phyloP scores from a whole-genome alignment of 2,888 invertebrate genomes.

The Ectobius pallidus region DNA sequence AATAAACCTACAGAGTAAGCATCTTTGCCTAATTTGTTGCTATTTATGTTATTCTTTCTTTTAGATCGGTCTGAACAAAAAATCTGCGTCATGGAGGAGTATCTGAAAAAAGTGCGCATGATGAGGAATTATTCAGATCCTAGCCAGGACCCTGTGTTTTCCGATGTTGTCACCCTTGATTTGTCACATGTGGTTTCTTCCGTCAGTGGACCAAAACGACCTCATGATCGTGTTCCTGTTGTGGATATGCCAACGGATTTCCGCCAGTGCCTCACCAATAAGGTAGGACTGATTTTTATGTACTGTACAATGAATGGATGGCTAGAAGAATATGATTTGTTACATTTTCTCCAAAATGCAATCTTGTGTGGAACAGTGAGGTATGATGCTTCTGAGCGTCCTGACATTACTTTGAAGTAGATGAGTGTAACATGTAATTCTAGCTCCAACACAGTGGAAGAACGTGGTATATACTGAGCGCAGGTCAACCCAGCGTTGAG shows the following conservation, averaged over 20 bases:
- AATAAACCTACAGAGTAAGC: no score
- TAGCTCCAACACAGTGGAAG: no score
- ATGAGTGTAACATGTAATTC: no score
- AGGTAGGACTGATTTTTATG: slow-evolving; percentile 64
- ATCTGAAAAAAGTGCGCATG: slow-evolving; percentile 81
- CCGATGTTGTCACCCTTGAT: slow-evolving; percentile 81
- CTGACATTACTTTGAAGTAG: no score
- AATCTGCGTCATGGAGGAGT: slow-evolving; percentile 78
- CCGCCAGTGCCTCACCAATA: slow-evolving; percentile 78
- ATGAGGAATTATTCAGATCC: slow-evolving; percentile 80
- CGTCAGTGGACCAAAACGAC: slow-evolving; percentile 95
- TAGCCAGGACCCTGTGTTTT: slow-evolving; percentile 79
- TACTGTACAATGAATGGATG: neutral
- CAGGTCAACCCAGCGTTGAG: no score
- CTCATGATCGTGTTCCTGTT: slow-evolving; percentile 94
- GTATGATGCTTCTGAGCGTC: no score
- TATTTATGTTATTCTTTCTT: no score
- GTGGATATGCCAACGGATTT: slow-evolving; percentile 91
- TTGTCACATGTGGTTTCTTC: slow-evolving; percentile 89
- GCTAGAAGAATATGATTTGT: neutral
- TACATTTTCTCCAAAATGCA: no score
- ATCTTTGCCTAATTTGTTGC: no score
- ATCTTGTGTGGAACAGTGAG: no score
- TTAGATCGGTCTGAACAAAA: slow-evolving; percentile 81
- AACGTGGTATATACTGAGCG: no score